Conservation (phyloP, 2,888 invertebrate species). For the Caradrina clavipalpis region DNA sequence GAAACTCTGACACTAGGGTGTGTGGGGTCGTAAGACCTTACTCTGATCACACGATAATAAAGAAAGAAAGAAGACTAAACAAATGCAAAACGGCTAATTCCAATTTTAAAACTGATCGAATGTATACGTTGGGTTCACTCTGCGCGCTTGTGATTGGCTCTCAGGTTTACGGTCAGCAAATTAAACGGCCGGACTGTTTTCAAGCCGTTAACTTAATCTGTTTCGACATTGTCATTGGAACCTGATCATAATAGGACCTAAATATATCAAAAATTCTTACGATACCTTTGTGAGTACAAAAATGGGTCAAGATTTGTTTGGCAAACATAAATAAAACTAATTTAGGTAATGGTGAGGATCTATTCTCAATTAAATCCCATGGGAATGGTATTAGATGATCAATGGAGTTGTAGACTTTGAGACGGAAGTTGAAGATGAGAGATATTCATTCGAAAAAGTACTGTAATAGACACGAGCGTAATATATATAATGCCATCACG, state of each 20-base stretch:
- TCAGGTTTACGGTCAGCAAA: slow-evolving; percentile 39
- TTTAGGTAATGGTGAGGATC: too few species aligned
- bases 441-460: neutral
- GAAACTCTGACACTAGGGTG: too few species aligned
- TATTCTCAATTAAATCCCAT: neutral
- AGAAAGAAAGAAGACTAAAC: too few species aligned
- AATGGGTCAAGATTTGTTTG: neutral
- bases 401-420: neutral
- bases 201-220: slow-evolving; percentile 58
- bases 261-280: neutral
- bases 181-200: slow-evolving; percentile 56
- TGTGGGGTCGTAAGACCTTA: too few species aligned
- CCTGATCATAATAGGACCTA: neutral
- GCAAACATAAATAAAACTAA: too few species aligned
- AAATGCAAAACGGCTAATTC: too few species aligned
- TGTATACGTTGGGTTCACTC: neutral
- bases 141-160: neutral
- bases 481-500: too few species aligned
- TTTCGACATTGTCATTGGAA: slow-evolving; percentile 22
- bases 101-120: too few species aligned
- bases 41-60: too few species aligned
- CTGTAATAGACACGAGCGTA: too few species aligned
- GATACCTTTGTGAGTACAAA: neutral
- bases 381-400: neutral
- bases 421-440: neutral